Evolutionary conservation across 1,140 invertebrate genomes (phyloP).

Genomic region (Archivesica marissinica): DNA sequence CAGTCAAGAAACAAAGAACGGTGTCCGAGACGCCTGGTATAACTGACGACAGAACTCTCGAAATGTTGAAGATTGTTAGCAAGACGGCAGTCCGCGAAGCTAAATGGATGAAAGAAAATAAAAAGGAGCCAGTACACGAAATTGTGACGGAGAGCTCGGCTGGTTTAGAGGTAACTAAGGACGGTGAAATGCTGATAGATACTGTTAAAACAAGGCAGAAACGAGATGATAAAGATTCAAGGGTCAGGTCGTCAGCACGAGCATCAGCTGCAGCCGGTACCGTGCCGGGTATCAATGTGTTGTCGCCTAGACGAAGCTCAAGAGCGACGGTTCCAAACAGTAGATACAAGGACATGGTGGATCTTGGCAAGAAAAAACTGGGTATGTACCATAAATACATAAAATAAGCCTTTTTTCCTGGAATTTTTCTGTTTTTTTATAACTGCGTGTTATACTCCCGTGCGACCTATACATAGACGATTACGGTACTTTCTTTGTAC

Average conservation of each 20-base stretch:
- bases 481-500: too few relatives aligned
- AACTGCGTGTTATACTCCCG: too few relatives aligned
- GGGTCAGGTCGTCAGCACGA: background rate
- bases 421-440: too few relatives aligned
- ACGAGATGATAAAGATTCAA: background rate
- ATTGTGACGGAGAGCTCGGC: background rate
- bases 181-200: background rate
- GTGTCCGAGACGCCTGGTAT: background rate
- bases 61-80: background rate
- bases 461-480: too few relatives aligned
- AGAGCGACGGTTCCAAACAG: slow-evolving; percentile 54
- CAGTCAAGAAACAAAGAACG: background rate
- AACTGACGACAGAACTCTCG: too few relatives aligned
- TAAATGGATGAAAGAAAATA: background rate
- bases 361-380: slow-evolving; percentile 16
- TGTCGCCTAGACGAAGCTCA: slow-evolving; percentile 51
- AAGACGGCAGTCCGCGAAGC: background rate
- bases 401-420: too few relatives aligned
- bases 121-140: background rate
- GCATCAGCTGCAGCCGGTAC: background rate
- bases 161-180: background rate
- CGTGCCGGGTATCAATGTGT: background rate
- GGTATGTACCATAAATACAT: background rate
- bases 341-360: slow-evolving; percentile 59
- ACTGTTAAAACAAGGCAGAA: background rate